Base-by-base conservation (phyloP, 2,113 vertebrate genomes). In the Platysteira castanea region DNA sequence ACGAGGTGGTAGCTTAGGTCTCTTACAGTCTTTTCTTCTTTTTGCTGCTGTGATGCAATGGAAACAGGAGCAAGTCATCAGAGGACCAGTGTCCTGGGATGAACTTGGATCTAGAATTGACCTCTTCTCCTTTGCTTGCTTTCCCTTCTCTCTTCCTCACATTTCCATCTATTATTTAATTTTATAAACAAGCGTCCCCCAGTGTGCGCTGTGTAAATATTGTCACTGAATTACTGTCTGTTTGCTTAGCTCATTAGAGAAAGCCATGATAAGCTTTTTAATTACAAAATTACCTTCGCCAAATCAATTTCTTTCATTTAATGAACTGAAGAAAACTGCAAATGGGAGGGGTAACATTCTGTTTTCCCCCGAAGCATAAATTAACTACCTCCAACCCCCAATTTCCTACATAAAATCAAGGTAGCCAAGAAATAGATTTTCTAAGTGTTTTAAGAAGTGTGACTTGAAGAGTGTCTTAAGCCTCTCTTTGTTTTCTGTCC, bases 181-280 rank as follows among this genome's bases (percentile, higher is more conserved):
- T 97, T 97, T 97, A 93, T 97, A 95, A 97, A 92, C 93, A 98
- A 97, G 94, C 4, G 2, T 96, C 94, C 96, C 96, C 78, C 86
- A 71, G 92, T 92, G 96, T 96, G 86, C 82, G 20, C 88, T 95
- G 53, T 95, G 96, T 98, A 98, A 98, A 98, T 98, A 98, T 98
- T 98, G 94, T 97, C 98, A 97, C 97, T 97, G 96, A 98, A 98
- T 98, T 98, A 97, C 95, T 97, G 97, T 95, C 96, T 98, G 96
- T 98, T 98, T 98, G 96, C 96, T 98, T 97, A 98, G 94, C 97
- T 98, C 98, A 98, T 98, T 98, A 98, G 91, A 96, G 96, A 98
- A 97, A 98, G 93, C 96, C 95, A 98, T 97, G 98, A 98, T 98
- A 98, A 98, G 98, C 98, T 98, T 98, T 98, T 98, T 98, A 98